Conservation (phyloP, 1,140 invertebrate genomes). For the Hormaphis cornu region DNA sequence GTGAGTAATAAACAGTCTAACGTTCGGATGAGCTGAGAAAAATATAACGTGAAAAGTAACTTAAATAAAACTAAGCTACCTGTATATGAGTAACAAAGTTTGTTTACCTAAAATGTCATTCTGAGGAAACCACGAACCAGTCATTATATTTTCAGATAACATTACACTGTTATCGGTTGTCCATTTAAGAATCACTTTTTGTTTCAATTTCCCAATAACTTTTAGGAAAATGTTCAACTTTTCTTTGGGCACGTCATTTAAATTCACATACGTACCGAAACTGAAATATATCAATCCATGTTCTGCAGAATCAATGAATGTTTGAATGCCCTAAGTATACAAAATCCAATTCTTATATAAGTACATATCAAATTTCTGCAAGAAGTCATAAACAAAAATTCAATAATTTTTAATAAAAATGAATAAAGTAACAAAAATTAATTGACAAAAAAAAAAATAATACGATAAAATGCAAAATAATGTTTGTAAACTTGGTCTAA, state of each 20-base stretch:
- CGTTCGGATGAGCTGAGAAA: conserved; percentile 46
- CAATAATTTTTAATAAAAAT: no score
- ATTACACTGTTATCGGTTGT: conserved; percentile 41
- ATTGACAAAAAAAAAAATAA: no score
- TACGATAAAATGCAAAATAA: no score
- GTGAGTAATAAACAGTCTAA: conserved; percentile 52
- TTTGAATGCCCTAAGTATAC: conserved; percentile 35
- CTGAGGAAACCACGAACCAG: conserved; percentile 33
- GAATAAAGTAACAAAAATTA: background rate
- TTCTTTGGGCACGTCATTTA: background rate
- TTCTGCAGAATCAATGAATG: conserved; percentile 38
- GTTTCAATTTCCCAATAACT: conserved; percentile 42
- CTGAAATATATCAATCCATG: conserved; percentile 59
- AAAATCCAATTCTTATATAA: no score
- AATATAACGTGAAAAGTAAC: background rate
- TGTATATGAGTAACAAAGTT: background rate
- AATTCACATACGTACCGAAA: conserved; percentile 47
- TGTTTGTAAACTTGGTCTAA: no score
- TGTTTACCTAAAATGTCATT: conserved; percentile 33
- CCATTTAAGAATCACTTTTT: conserved; percentile 51
- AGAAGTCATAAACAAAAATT: no score
- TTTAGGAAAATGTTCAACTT: conserved; percentile 36
- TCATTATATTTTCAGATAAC: conserved; percentile 20
- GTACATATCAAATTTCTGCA: no score
- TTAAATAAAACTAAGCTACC: background rate